A percentile compares a stretch with the other conserved stretches of the same genome.
Conservation (phyloP, 2,797 vertebrate genomes). For the Acanthis flammea region DNA sequence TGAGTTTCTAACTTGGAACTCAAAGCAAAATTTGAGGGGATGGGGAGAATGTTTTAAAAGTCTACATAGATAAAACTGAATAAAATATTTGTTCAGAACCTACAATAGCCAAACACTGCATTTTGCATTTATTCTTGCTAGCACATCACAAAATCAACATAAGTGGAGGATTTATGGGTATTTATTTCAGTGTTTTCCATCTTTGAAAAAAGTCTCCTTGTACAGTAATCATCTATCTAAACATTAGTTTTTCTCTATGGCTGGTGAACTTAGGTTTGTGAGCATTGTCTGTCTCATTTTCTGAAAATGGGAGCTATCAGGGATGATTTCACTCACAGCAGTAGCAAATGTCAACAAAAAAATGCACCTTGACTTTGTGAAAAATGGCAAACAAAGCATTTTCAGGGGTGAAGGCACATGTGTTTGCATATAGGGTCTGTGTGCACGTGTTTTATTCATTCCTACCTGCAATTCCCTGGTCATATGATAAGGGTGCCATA, state of each 20-base stretch:
- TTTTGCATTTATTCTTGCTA: neutral
- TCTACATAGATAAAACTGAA: neutral
- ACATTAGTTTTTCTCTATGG: accelerated
- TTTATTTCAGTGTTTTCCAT: neutral
- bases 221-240: neutral
- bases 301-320: neutral
- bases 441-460: neutral
- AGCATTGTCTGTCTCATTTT: neutral
- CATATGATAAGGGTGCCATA: neutral
- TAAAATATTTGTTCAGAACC: neutral
- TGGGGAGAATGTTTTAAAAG: neutral
- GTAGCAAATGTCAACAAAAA: neutral
- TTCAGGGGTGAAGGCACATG: neutral
- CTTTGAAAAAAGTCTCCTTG: neutral
- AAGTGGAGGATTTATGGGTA: neutral
- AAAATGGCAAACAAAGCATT: neutral
- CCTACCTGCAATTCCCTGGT: neutral
- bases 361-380: neutral
- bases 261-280: neutral
- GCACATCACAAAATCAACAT: neutral
- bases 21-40: neutral
- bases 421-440: neutral
- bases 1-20: neutral
- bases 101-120: neutral
- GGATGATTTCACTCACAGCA: neutral